Percentiles rank a stretch among this genome's conserved stretches.
Conservation (phyloP, 2,113 vertebrate species). For the Hiodon tergisus region DNA sequence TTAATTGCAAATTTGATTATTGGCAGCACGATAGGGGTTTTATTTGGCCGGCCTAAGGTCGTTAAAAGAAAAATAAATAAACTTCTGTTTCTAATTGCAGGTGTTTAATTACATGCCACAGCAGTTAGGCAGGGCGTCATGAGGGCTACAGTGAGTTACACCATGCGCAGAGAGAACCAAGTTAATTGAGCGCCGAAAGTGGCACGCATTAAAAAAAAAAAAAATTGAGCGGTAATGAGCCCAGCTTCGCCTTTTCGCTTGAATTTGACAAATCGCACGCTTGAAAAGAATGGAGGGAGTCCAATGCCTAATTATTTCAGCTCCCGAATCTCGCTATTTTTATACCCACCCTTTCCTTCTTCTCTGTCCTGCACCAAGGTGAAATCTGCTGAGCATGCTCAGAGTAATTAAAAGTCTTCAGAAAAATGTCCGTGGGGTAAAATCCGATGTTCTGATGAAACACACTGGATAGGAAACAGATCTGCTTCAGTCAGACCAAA, state of each 20-base stretch:
- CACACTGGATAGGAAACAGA: background rate
- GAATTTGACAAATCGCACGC: slow-evolving; percentile 4
- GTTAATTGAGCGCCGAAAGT: background rate
- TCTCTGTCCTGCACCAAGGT: background rate
- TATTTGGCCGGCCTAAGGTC: too few species aligned
- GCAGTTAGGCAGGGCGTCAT: background rate
- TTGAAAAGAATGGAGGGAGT: background rate
- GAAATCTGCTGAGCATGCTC: background rate
- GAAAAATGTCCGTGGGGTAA: background rate
- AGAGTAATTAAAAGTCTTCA: background rate
- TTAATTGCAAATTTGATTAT: too few species aligned
- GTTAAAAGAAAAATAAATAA: too few species aligned
- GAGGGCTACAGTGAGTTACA: background rate
- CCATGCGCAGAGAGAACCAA: background rate
- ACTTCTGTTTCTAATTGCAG: background rate
- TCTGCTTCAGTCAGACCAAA: background rate
- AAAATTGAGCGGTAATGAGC: background rate
- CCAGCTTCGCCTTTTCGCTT: background rate
- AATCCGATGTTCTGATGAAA: background rate
- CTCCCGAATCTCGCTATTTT: background rate
- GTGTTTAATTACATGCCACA: background rate
- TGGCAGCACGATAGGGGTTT: too few species aligned
- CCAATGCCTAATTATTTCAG: background rate
- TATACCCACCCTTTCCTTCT: background rate
- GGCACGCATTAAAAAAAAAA: background rate